A percentile compares a stretch with the other conserved stretches of the same genome.
phyloP scores from a whole-genome alignment of 2,797 vertebrate species.

The Epinephelus malabaricus region DNA sequence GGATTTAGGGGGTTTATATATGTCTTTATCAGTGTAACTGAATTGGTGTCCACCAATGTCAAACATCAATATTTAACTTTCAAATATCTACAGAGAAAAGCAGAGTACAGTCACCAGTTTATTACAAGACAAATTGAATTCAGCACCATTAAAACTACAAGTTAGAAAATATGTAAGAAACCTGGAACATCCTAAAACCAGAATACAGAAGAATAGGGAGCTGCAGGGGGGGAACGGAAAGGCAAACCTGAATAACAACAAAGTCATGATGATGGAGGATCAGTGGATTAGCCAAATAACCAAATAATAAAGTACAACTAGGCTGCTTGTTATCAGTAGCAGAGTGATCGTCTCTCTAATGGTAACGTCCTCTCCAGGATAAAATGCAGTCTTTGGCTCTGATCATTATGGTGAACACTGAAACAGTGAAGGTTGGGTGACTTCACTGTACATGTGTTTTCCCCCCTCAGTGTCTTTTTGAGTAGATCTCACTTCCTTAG shows the following conservation, averaged over 20 bases:
- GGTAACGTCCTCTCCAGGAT: background rate
- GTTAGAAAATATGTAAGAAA: background rate
- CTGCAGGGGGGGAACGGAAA: background rate
- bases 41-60: background rate
- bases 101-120: background rate
- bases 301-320: background rate
- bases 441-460: background rate
- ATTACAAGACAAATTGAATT: constrained; percentile 3
- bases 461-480: background rate
- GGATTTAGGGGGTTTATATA: no score
- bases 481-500: constrained; percentile 27
- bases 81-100: background rate
- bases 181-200: background rate
- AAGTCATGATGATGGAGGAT: background rate
- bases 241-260: background rate
- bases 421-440: no score
- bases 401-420: background rate
- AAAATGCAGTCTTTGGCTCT: constrained; percentile 20
- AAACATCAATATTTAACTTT: background rate
- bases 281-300: background rate
- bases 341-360: background rate
- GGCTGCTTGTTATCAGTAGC: background rate
- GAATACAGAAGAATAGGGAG: background rate
- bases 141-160: constrained; percentile 1
- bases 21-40: no score